A percentile compares a stretch with the other conserved stretches of the same genome.
Conservation (phyloP, 2,797 vertebrate species). For the Periophthalmus magnuspinnatus region DNA sequence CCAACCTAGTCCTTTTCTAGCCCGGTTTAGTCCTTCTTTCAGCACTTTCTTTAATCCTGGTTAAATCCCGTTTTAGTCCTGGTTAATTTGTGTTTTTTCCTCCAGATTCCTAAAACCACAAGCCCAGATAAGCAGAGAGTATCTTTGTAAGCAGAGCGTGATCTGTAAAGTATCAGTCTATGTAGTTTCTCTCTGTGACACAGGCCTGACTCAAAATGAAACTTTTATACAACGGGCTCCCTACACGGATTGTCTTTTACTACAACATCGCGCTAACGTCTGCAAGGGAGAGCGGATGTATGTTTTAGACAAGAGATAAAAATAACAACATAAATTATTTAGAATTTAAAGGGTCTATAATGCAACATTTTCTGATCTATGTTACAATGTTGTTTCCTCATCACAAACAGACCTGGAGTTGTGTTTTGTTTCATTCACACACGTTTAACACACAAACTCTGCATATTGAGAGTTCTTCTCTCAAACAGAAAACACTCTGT, state of each 20-base stretch:
- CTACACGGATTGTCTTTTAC: not conserved
- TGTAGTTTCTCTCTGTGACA: not conserved
- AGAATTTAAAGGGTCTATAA: not conserved
- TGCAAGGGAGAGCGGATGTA: not conserved
- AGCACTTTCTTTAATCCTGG: not conserved
- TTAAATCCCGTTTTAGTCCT: not conserved
- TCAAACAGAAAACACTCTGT: too few relatives aligned
- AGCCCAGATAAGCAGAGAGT: not conserved
- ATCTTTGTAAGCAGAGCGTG: not conserved
- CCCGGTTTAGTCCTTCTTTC: not conserved
- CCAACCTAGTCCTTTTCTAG: too few relatives aligned
- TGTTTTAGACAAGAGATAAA: not conserved
- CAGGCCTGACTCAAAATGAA: not conserved
- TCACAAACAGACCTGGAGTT: too few relatives aligned
- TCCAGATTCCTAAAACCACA: not conserved
- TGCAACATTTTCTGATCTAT: too few relatives aligned
- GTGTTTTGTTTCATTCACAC: too few relatives aligned
- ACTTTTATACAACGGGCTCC: slow-evolving; percentile 2
- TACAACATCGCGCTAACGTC: not conserved
- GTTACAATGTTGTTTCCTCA: too few relatives aligned
- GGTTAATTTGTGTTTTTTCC: not conserved
- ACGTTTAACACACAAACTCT: too few relatives aligned
- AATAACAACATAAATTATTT: not conserved
- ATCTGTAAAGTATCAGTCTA: not conserved
- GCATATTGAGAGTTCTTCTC: too few relatives aligned